These are phyloP conservation scores for Phaedon cochleariae DNA, from an alignment of 2,888 invertebrate genomes.

Conservation along the genomic window DNA sequence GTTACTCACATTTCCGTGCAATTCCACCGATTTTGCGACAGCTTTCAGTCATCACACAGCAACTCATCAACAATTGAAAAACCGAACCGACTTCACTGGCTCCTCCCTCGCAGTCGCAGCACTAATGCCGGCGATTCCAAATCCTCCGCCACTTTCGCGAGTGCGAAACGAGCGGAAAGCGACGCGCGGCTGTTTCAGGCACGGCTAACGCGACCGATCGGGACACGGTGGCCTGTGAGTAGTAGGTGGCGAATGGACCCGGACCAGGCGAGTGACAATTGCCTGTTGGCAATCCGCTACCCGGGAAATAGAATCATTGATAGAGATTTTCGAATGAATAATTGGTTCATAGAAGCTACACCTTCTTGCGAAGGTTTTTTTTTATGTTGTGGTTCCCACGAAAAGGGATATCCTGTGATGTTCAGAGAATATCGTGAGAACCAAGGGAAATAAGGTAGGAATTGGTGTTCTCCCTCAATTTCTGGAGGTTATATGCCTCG, in stretches of 20 bases:
- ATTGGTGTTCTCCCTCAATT: too few relatives aligned
- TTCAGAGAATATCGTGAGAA: too few relatives aligned
- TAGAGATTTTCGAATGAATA: too few relatives aligned
- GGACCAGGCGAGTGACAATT: not conserved
- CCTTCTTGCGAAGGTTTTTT: too few relatives aligned
- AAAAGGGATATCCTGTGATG: too few relatives aligned
- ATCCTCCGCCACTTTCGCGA: slow-evolving; percentile 1
- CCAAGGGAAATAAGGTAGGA: too few relatives aligned
- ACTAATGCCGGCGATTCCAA: slow-evolving; percentile 16
- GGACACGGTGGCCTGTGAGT: not conserved
- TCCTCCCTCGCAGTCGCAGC: slow-evolving; percentile 1
- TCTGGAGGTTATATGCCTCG: too few relatives aligned
- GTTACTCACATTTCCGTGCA: not conserved
- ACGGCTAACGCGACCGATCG: not conserved
- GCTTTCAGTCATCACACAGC: slow-evolving; percentile 13
- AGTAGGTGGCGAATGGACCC: not conserved
- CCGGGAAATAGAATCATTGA: too few relatives aligned
- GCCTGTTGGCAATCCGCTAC: slow-evolving; percentile 10
- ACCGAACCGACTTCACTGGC: not conserved
- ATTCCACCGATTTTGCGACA: not conserved
- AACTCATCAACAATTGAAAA: not conserved
- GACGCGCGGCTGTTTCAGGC: not conserved
- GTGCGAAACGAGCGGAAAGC: not conserved
- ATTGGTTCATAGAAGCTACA: too few relatives aligned
- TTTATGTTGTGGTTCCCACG: too few relatives aligned